A percentile compares a stretch with the other conserved stretches of the same genome.
phyloP scores from a whole-genome alignment of 2,888 invertebrate genomes.

The Coelopa pilipes region DNA sequence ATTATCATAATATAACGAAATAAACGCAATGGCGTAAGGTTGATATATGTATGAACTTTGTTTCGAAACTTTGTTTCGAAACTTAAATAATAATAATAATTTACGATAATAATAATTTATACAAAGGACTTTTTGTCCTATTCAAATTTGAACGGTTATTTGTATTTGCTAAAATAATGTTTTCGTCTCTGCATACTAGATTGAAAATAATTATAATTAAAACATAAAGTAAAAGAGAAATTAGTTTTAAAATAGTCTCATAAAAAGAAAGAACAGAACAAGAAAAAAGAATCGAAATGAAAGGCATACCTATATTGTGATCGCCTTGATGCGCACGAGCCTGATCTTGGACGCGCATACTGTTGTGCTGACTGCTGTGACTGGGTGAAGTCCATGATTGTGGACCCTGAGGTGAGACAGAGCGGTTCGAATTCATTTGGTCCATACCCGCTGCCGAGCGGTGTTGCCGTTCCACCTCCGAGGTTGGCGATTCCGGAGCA shows the following conservation, averaged over 20 bases:
- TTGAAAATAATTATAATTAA: conserved; percentile 20
- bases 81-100: too few species aligned
- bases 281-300: conserved; percentile 19
- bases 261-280: background rate
- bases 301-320: conserved; percentile 65
- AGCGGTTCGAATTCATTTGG: conserved; percentile 67
- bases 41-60: background rate
- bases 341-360: conserved; percentile 66
- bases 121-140: too few species aligned
- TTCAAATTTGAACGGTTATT: too few species aligned
- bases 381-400: conserved; percentile 67
- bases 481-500: conserved; percentile 67
- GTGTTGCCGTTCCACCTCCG: conserved; percentile 64
- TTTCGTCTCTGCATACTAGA: background rate
- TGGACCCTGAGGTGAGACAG: conserved; percentile 66
- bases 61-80: too few species aligned
- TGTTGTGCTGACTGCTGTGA: conserved; percentile 62
- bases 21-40: conserved; percentile 17
- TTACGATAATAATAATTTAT: too few species aligned
- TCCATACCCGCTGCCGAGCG: conserved; percentile 65
- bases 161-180: background rate
- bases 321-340: conserved; percentile 67
- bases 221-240: conserved; percentile 30
- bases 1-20: conserved; percentile 36
- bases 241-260: conserved; percentile 17